A percentile compares a stretch with the other conserved stretches of the same genome.
Conservation (phyloP, 2,113 vertebrate species). For the Brachionichthys hirsutus region DNA sequence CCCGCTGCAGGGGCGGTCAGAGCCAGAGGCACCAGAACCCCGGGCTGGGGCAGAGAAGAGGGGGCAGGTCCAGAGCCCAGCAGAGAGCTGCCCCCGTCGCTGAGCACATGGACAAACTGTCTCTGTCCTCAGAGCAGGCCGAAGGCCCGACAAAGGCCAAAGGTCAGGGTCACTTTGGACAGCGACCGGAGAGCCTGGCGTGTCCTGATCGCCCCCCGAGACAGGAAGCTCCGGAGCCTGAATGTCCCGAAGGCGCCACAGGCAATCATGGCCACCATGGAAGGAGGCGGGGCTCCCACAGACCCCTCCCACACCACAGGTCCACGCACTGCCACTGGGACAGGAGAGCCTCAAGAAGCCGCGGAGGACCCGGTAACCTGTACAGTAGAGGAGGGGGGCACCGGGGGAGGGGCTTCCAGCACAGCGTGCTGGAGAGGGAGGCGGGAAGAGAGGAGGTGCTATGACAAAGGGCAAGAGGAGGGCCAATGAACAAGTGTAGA, state of each 20-base stretch:
- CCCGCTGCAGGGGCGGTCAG: constrained; percentile 35
- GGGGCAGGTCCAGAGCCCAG: constrained; percentile 40
- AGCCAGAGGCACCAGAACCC: constrained; percentile 46
- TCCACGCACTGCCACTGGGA: constrained; percentile 52
- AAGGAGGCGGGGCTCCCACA: constrained; percentile 54
- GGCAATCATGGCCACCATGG: constrained; percentile 37
- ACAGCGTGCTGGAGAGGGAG: constrained; percentile 58
- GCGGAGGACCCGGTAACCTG: constrained; percentile 39
- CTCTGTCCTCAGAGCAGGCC: constrained; percentile 48
- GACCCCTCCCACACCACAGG: neutral
- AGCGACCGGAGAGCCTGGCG: neutral
- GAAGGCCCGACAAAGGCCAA: constrained; percentile 15
- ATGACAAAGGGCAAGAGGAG: constrained; percentile 72
- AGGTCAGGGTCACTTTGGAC: constrained; percentile 10
- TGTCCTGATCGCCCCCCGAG: constrained; percentile 1
- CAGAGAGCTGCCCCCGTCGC: constrained; percentile 27
- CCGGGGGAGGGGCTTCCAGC: constrained; percentile 53
- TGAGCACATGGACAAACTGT: constrained; percentile 58
- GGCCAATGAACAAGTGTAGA: constrained; percentile 34
- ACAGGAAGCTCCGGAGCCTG: constrained; percentile 9
- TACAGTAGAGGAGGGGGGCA: constrained; percentile 53
- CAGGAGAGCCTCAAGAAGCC: constrained; percentile 35
- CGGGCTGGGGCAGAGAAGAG: constrained; percentile 52
- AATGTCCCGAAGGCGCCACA: constrained; percentile 2
- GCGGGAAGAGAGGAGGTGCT: constrained; percentile 66